Base-by-base conservation (phyloP, 1,140 invertebrate genomes). In the Lerema accius region DNA sequence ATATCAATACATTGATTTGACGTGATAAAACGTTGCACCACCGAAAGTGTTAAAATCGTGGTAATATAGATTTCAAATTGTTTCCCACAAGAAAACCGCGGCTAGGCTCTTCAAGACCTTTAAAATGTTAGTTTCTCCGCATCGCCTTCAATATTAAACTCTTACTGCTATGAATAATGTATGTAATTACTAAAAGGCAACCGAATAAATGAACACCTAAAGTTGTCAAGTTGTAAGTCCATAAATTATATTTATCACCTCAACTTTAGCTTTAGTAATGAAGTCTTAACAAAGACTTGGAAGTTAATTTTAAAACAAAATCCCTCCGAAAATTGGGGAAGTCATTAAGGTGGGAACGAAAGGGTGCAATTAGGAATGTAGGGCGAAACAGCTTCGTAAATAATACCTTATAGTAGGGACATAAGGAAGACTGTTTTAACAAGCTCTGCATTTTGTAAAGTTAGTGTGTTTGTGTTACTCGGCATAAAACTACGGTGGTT, bases 331-430 rank as follows among this genome's bases (percentile, higher is more conserved):
- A 85, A 82, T 80, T 81, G 74, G 74, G 81, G 78, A 80, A 84
- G 70, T 84, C 78, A 84, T 86, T 86, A 86, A 75, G 71, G 73
- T 78, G 67, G 62, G 51, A 74, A 70, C 51, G 65, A 72, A 73
- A 69, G 78, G 65, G 51, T 69, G 81, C 83, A 86, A 84, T 84
- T 84, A 86, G 71, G 67, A 71, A 80, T 78, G 67, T 76, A 64
- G 77, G 77, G 69, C 76, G 55, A 42, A 45, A 32, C 28, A 16
- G 14, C 40, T 56, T 14, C 11, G 55, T 58, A 43, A 37, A 58
- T 59, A 46, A 59, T 59, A 46, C 55, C 55, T 59, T 59, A 59
- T 46, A 46, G 42, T 46, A 23, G 4, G 42, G 42, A 13, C 55
- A 45, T 5, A 37, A 46, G 55, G 46, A 16, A 35, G 26, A 35